phyloP scores from a whole-genome alignment of 64 coral and sea anemone species.

The Platygyra sinensis region DNA sequence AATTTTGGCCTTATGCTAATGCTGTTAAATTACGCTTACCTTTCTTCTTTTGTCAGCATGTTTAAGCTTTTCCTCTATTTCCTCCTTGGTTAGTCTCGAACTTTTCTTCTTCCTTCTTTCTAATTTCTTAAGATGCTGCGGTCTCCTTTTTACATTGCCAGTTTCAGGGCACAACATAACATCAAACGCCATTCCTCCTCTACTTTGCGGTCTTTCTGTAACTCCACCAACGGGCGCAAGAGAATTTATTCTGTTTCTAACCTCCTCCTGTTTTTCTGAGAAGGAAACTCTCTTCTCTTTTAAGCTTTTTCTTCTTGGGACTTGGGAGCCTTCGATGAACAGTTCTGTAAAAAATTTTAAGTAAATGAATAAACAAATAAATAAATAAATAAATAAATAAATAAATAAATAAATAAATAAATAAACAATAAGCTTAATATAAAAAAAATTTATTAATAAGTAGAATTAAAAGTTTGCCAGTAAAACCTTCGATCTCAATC shows the following conservation, averaged over 20 bases:
- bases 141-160: conserved; percentile 90
- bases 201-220: conserved; percentile 79
- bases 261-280: conserved; percentile 72
- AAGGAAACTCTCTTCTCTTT: conserved; percentile 84
- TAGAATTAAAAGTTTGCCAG: not conserved
- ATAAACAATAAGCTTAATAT: no score
- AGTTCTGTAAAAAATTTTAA: conserved; percentile 43
- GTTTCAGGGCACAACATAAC: conserved; percentile 87
- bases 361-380: not conserved
- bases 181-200: conserved; percentile 90
- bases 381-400: no score
- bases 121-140: conserved; percentile 73
- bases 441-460: not conserved
- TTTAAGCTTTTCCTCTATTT: conserved; percentile 88
- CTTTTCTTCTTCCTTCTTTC: conserved; percentile 79
- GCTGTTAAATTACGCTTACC: conserved; percentile 31
- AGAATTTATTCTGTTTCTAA: conserved; percentile 70
- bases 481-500: no score
- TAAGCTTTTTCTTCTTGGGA: conserved; percentile 63
- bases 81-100: conserved; percentile 82
- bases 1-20: not conserved
- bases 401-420: not conserved
- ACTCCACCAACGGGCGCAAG: conserved; percentile 61
- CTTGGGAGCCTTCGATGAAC: conserved; percentile 61
- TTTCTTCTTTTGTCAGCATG: conserved; percentile 74